Percentiles rank a stretch among this genome's conserved stretches.
Evolutionary conservation across 2,113 vertebrate species (phyloP).

Genomic region (Thomomys bottae): DNA sequence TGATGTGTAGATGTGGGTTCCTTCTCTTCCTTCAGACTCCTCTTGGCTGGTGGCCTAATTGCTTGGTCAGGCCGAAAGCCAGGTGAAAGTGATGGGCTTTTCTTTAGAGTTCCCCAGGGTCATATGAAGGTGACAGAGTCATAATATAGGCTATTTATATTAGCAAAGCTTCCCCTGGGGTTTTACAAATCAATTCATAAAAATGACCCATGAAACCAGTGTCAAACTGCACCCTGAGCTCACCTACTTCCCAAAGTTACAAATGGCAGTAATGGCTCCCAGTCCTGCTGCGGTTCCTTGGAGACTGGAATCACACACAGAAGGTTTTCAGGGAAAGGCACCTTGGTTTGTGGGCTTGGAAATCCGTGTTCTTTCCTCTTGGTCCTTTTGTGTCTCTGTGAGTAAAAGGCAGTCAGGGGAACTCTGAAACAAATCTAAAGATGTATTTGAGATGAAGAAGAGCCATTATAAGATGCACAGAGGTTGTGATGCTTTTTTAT

Average conservation of each 20-base stretch:
- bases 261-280: not conserved
- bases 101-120: slow-evolving; percentile 56
- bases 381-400: not conserved
- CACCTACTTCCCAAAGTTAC: slow-evolving; percentile 27
- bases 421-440: not conserved
- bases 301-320: not conserved
- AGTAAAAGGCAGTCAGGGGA: not conserved
- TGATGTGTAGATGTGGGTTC: not conserved
- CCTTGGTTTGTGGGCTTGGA: not conserved
- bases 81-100: slow-evolving; percentile 42
- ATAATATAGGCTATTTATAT: slow-evolving; percentile 32
- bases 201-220: not conserved
- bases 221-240: not conserved
- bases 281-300: not conserved
- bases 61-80: slow-evolving; percentile 39
- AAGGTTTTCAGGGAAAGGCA: not conserved
- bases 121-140: slow-evolving; percentile 65
- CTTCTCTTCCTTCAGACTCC: not conserved
- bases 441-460: not conserved
- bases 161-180: slow-evolving; percentile 13
- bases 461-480: not conserved
- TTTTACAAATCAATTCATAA: slow-evolving; percentile 50
- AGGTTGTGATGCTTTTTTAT: not conserved
- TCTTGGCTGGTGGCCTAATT: slow-evolving; percentile 14
- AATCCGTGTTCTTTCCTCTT: not conserved